phyloP scores from a whole-genome alignment of 2,113 vertebrate species.

The Leptosomus discolor region DNA sequence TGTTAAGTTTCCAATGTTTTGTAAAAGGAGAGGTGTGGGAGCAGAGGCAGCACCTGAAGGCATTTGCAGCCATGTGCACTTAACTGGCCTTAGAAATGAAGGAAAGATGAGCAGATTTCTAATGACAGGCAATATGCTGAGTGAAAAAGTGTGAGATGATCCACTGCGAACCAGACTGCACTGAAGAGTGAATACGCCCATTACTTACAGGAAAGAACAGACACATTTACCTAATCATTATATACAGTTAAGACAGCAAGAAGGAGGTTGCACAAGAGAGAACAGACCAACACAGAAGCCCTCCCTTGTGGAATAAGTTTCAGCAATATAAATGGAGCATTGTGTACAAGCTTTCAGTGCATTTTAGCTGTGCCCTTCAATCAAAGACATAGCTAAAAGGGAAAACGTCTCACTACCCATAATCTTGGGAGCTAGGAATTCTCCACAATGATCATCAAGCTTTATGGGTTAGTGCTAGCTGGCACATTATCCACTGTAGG shows the following conservation, averaged over 20 bases:
- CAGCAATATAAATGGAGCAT: not conserved
- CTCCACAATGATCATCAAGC: accelerated
- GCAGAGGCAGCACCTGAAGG: not conserved
- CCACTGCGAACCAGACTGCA: not conserved
- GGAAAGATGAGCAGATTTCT: constrained; percentile 35
- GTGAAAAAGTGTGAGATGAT: constrained; percentile 20
- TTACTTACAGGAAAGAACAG: not conserved
- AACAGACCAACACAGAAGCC: not conserved
- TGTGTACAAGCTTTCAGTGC: not conserved
- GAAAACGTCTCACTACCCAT: not conserved
- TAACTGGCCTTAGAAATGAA: not conserved
- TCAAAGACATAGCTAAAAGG: not conserved
- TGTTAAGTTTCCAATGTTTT: not conserved
- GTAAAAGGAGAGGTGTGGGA: not conserved
- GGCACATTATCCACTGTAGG: not conserved
- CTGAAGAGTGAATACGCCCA: not conserved
- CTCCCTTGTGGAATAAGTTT: not conserved
- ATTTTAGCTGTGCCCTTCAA: not conserved
- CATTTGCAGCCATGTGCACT: not conserved
- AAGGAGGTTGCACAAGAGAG: not conserved
- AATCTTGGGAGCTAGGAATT: not conserved
- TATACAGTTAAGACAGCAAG: not conserved
- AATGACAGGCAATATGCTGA: constrained; percentile 35
- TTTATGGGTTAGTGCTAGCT: not conserved
- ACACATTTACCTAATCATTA: not conserved